phyloP scores from a whole-genome alignment of 1,140 invertebrate species.

The Panulirus ornatus region DNA sequence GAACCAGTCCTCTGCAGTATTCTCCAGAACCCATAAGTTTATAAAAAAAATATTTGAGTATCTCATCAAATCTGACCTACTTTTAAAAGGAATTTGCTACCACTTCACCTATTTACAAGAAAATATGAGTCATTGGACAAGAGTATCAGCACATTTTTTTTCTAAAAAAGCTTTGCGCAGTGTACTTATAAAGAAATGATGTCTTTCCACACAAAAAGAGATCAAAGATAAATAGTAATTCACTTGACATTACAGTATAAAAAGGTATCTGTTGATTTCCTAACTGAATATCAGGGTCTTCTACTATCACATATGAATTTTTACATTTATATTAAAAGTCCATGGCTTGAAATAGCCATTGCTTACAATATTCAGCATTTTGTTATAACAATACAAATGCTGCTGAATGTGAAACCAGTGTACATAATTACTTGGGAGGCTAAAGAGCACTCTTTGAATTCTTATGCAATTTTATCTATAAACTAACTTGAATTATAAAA shows the following conservation, averaged over 20 bases:
- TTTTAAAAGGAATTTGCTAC: too few relatives aligned
- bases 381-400: not conserved
- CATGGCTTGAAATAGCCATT: not conserved
- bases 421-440: not conserved
- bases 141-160: too few relatives aligned
- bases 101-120: too few relatives aligned
- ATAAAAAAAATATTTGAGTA: too few relatives aligned
- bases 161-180: conserved; percentile 28
- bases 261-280: too few relatives aligned
- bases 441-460: not conserved
- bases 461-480: not conserved
- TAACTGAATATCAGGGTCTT: conserved; percentile 14
- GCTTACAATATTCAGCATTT: not conserved
- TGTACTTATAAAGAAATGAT: not conserved
- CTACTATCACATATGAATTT: conserved; percentile 20
- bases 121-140: conserved; percentile 6
- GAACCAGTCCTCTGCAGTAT: too few relatives aligned
- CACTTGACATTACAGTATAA: not conserved
- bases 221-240: not conserved
- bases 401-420: not conserved
- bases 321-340: not conserved
- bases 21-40: too few relatives aligned
- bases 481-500: not conserved
- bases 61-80: too few relatives aligned
- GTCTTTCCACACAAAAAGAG: not conserved